Evolutionary conservation across 1,140 invertebrate genomes (phyloP), one percentile per base, ranked within the genome.

Genomic region (Drosophila carrolli): DNA sequence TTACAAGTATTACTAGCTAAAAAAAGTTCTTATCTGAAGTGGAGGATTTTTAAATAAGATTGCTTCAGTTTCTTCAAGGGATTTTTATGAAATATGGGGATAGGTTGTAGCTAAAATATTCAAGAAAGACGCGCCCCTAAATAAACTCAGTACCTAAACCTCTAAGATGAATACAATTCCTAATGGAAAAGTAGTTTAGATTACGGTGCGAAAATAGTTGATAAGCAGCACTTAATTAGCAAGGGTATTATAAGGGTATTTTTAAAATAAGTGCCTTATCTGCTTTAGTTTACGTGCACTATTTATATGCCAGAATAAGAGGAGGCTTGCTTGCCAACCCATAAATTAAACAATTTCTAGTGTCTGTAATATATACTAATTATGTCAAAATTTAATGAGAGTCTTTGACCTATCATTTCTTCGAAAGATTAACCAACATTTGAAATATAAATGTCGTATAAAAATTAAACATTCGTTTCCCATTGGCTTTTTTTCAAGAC

Each of bases 161-260:
- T 5, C 1, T 16, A 11, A 10, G 14, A 8, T 32, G 13, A 61
- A 1, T n/a, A 1, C 5, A 19, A 11, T 19, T 62, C 4, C 14
- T 13, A 27, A 29, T 19, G 13, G 6, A 2, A 47, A 19, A 19
- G 23, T 35, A 38, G 1, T 10, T 35, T 7, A 67, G 23, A 46
- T 66, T 46, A 29, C 10, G 7, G 1, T 29, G 19, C 2, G 27
- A 68, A 44, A 53, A 10, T 9, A 11, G 8, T 50, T 70, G 67
- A 70, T 68, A 70, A 47, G 60, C 4, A 10, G 9, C 13, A 16
- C 19, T 70, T 32, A 47, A 37, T 50, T 37, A 48, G 37, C 67
- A 71, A 57, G 67, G 65, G 65, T 71, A 71, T 71, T 50, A 38
- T 57, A 71, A 71, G 67, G 67, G 67, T 71, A 71, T 57, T 56